Percentiles rank a stretch among this genome's conserved stretches.
These are phyloP conservation scores for Plutomurus gul DNA, from an alignment of 1,140 invertebrate species.

Conservation along the genomic window DNA sequence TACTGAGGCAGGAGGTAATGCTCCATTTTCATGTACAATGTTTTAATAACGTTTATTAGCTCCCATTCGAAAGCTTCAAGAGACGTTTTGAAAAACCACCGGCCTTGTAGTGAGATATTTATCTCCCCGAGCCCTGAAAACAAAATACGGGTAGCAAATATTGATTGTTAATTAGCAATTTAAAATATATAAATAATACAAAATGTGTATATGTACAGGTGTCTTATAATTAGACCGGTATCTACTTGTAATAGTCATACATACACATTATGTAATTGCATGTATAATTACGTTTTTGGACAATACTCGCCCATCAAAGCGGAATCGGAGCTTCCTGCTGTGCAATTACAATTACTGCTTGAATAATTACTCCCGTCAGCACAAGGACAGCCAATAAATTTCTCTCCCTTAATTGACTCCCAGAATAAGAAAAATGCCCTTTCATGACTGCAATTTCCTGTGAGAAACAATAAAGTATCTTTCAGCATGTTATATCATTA, in stretches of 20 bases:
- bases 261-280: no score
- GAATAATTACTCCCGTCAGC: background rate
- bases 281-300: background rate
- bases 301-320: conserved; percentile 8
- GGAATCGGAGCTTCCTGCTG: background rate
- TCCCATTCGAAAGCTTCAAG: no score
- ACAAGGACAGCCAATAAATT: conserved; percentile 1
- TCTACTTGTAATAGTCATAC: background rate
- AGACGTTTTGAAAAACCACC: background rate
- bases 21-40: no score
- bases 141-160: background rate
- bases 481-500: background rate
- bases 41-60: no score
- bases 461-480: background rate
- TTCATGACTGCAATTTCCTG: conserved; percentile 42
- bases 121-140: conserved; percentile 32
- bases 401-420: conserved; percentile 34
- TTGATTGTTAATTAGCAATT: background rate
- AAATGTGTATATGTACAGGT: background rate
- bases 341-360: background rate
- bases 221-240: no score
- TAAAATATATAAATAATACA: background rate
- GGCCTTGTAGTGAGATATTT: conserved; percentile 22
- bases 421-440: conserved; percentile 31
- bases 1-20: no score